These are phyloP conservation scores for Antechinus flavipes DNA, from an alignment of 2,113 vertebrate genomes.

Conservation along the genomic window DNA sequence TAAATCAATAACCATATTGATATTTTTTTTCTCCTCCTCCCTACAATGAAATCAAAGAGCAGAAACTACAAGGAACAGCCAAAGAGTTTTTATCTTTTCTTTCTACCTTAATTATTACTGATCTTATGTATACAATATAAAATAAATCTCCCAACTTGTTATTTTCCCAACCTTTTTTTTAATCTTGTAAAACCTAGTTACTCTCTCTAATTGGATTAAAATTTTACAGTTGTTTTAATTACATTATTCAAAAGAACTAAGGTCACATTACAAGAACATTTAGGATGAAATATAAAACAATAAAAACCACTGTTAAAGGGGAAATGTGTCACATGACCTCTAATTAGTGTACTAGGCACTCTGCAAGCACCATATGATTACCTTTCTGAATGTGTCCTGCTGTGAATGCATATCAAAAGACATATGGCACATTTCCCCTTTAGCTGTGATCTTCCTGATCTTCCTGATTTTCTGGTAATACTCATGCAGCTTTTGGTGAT, in stretches of 20 bases:
- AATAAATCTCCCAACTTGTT: not conserved
- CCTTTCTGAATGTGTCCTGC: not conserved
- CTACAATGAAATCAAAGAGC: not conserved
- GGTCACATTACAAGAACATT: not conserved
- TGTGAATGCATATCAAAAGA: not conserved
- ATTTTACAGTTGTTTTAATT: not conserved
- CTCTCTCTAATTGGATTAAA: constrained; percentile 32
- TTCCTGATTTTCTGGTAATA: not conserved
- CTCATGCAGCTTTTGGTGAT: not conserved
- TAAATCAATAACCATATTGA: too few relatives aligned
- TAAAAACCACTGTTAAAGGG: not conserved
- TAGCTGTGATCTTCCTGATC: not conserved
- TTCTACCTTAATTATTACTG: not conserved
- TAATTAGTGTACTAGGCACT: not conserved
- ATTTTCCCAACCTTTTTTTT: not conserved
- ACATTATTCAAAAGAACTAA: not conserved
- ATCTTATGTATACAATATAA: not conserved
- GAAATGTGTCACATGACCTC: not conserved
- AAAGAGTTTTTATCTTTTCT: not conserved
- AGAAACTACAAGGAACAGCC: not conserved
- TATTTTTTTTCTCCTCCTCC: not conserved
- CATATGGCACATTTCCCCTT: not conserved
- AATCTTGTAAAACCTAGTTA: constrained; percentile 20
- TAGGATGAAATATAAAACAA: not conserved
- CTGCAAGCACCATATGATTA: not conserved